Conservation (phyloP, 2,113 vertebrate species). For the Promerops cafer region DNA sequence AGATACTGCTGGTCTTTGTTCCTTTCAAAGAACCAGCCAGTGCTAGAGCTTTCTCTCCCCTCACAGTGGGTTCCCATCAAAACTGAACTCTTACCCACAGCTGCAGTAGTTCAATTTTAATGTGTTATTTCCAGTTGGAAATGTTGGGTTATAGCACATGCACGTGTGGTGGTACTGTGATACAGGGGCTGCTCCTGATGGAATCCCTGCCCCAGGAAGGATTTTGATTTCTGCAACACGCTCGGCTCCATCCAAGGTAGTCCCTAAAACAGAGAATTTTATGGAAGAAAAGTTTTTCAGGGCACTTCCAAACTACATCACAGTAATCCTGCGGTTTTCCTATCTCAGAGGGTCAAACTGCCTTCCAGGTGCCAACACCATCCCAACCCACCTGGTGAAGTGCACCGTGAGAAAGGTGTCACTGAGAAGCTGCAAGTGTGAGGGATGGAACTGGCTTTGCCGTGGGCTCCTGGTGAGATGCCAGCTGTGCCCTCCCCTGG, state of each 20-base stretch:
- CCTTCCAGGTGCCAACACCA: neutral
- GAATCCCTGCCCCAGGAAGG: neutral
- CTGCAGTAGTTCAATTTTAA: neutral
- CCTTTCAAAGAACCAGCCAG: neutral
- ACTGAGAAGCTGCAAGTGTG: no score
- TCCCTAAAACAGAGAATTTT: neutral
- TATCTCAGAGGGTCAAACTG: neutral
- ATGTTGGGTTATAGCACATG: neutral
- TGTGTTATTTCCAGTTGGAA: neutral
- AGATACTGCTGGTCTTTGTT: neutral
- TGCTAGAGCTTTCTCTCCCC: neutral
- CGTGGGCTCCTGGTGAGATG: neutral
- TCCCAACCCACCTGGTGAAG: neutral
- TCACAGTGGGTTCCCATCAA: neutral
- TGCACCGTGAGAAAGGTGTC: fast-evolving
- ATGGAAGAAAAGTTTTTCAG: neutral
- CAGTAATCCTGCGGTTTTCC: neutral
- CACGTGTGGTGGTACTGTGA: neutral
- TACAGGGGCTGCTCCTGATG: neutral
- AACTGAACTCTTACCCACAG: neutral
- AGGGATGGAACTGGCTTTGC: neutral
- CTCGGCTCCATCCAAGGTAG: neutral
- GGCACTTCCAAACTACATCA: neutral
- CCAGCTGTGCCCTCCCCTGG: fast-evolving
- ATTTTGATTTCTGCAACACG: neutral